Evolutionary conservation across 2,888 invertebrate species (phyloP).

Genomic region (Emmelina monodactyla): DNA sequence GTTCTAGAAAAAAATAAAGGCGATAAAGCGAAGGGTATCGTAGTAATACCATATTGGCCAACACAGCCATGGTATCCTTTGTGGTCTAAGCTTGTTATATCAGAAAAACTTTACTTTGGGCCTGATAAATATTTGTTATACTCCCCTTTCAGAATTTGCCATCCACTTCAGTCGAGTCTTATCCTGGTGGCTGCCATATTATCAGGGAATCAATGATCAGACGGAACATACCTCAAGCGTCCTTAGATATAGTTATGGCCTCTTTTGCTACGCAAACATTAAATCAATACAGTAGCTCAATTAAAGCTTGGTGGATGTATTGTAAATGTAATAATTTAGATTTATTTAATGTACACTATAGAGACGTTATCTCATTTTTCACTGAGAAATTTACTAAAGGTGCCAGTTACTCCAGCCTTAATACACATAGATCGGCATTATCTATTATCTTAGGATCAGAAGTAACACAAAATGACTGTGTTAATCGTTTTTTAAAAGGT

Average conservation of each 20-base stretch:
- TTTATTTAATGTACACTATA: background rate
- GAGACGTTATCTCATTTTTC: slow-evolving; percentile 1
- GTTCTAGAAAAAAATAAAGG: too few species aligned
- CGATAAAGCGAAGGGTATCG: background rate
- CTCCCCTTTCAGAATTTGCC: slow-evolving; percentile 9
- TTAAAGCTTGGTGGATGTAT: background rate
- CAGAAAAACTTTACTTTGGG: background rate
- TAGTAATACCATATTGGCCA: background rate
- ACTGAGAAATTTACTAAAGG: background rate
- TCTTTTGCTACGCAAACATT: slow-evolving; percentile 4
- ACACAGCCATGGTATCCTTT: background rate
- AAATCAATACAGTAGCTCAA: slow-evolving; percentile 1
- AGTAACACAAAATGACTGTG: slow-evolving; percentile 6
- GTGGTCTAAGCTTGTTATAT: background rate
- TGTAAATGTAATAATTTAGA: background rate
- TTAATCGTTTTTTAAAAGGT: slow-evolving; percentile 12
- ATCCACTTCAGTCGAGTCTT: slow-evolving; percentile 7
- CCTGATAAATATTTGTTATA: background rate
- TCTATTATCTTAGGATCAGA: slow-evolving; percentile 1
- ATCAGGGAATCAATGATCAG: slow-evolving; percentile 8
- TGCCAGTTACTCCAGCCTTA: slow-evolving; percentile 2
- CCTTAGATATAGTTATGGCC: slow-evolving; percentile 3
- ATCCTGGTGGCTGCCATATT: slow-evolving; percentile 9
- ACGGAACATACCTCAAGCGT: slow-evolving; percentile 10
- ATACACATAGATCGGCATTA: slow-evolving; percentile 1